These are phyloP conservation scores for Manis crassicaudata DNA, from an alignment of 2,797 vertebrate genomes.

Conservation along the genomic window DNA sequence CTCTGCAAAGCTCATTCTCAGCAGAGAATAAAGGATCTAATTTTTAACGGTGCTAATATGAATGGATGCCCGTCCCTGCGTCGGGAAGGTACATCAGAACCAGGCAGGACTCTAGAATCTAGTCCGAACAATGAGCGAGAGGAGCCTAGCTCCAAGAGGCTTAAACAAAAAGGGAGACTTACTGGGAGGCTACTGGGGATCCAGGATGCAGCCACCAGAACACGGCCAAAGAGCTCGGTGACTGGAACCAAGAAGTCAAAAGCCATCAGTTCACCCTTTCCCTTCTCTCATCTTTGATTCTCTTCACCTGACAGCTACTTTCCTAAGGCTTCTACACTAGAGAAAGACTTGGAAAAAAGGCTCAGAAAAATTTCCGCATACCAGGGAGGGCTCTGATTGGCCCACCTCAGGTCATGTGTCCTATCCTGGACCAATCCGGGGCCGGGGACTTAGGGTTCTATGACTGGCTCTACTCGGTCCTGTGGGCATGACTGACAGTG, in stretches of 20 bases:
- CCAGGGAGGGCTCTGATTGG: background rate
- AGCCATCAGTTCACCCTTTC: background rate
- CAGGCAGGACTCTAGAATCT: background rate
- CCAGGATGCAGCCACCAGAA: background rate
- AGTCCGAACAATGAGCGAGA: background rate
- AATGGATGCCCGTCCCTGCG: background rate
- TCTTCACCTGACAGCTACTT: background rate
- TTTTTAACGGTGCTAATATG: background rate
- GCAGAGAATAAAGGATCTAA: conserved; percentile 18
- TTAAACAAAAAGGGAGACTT: background rate
- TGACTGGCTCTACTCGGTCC: background rate
- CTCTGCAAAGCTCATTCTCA: background rate
- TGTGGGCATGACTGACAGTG: background rate
- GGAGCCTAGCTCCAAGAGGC: background rate
- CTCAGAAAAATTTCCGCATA: background rate
- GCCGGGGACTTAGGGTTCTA: background rate
- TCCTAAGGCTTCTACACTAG: background rate
- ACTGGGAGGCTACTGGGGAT: no score
- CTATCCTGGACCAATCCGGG: background rate
- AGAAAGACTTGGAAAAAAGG: background rate
- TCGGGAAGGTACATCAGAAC: rapidly evolving
- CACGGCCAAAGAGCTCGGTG: background rate
- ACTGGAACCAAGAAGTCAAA: background rate
- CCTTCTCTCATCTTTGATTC: background rate
- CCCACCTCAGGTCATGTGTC: background rate